phyloP scores from a whole-genome alignment of 1,140 invertebrate genomes.

The Schmidtea mediterranea region DNA sequence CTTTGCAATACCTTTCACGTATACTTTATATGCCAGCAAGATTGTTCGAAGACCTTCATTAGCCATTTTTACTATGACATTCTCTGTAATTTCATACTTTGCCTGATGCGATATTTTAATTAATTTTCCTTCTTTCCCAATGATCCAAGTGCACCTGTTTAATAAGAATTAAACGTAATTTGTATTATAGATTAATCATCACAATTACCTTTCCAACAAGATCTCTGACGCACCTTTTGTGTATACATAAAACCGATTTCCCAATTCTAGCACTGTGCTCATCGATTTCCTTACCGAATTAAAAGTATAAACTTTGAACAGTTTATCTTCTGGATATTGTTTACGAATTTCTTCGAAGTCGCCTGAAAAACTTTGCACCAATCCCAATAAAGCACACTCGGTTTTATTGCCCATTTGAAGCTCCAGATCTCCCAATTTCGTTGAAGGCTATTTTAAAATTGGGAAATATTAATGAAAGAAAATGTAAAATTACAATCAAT shows the following conservation, averaged over 20 bases:
- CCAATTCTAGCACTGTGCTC: slow-evolving; percentile 59
- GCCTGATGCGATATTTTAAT: too few relatives aligned
- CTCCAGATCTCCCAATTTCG: slow-evolving; percentile 18
- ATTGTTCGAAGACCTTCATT: slow-evolving; percentile 86
- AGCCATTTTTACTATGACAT: slow-evolving; percentile 97
- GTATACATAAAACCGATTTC: slow-evolving; percentile 49
- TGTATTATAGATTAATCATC: too few relatives aligned
- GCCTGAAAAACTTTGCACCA: slow-evolving; percentile 39
- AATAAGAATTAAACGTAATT: too few relatives aligned
- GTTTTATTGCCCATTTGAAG: slow-evolving; percentile 98
- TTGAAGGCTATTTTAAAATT: not conserved
- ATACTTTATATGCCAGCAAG: slow-evolving; percentile 32
- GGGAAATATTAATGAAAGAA: not conserved
- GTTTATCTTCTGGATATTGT: slow-evolving; percentile 58
- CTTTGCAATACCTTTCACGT: too few relatives aligned
- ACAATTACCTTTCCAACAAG: slow-evolving; percentile 65
- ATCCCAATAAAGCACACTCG: slow-evolving; percentile 82
- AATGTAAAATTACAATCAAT: slow-evolving; percentile 41
- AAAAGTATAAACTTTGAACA: slow-evolving; percentile 77
- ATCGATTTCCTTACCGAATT: slow-evolving; percentile 94
- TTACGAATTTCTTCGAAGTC: slow-evolving; percentile 70
- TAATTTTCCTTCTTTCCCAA: too few relatives aligned
- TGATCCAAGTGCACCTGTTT: too few relatives aligned
- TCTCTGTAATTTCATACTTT: slow-evolving; percentile 21
- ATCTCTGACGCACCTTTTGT: slow-evolving; percentile 98